A percentile compares a stretch with the other conserved stretches of the same genome.
Conservation (phyloP, 2,113 vertebrate species). For the Gallinago paraguaiae region DNA sequence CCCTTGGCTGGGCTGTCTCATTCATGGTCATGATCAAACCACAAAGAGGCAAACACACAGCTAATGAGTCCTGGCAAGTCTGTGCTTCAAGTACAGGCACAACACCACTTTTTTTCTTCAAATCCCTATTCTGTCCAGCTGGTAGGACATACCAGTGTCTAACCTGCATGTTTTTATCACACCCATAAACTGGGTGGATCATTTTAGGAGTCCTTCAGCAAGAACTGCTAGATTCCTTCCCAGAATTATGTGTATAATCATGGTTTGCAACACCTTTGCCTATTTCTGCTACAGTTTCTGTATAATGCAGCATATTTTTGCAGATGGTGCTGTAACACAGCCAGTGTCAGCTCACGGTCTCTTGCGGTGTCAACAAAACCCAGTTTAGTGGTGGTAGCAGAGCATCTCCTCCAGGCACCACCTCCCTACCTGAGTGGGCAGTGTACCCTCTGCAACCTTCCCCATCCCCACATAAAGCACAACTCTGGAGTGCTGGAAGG, state of each 20-base stretch:
- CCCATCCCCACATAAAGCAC: neutral
- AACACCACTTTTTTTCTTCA: neutral
- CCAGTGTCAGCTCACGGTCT: neutral
- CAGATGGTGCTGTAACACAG: neutral
- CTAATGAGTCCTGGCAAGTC: neutral
- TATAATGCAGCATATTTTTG: neutral
- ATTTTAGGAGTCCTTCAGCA: neutral
- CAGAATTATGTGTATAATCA: neutral
- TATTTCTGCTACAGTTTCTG: neutral
- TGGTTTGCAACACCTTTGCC: neutral
- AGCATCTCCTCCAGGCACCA: neutral
- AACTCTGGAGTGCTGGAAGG: neutral
- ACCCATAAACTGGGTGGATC: neutral
- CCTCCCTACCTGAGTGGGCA: neutral
- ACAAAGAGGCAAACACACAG: neutral
- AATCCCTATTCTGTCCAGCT: neutral
- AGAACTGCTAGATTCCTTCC: neutral
- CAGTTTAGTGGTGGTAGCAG: neutral
- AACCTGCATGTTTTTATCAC: neutral
- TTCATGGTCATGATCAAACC: neutral
- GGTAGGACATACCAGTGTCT: neutral
- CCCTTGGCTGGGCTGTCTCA: neutral
- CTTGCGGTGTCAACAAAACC: neutral
- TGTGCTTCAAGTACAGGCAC: neutral
- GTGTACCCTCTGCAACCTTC: rapidly evolving